These are phyloP conservation scores for Scaptomyza flava DNA, from an alignment of 2,888 invertebrate species.

Conservation along the genomic window DNA sequence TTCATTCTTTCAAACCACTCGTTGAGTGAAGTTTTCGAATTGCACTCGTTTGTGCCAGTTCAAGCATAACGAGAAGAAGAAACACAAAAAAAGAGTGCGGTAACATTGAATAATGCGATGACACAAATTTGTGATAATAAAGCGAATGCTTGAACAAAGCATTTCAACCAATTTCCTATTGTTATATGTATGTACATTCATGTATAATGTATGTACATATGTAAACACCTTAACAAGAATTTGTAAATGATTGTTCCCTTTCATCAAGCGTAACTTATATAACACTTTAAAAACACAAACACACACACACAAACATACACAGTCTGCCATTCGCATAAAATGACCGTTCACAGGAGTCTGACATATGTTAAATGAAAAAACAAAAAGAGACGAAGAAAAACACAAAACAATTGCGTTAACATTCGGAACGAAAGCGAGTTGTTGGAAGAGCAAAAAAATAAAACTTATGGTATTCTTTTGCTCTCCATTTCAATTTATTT, in stretches of 20 bases:
- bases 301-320: too few relatives aligned
- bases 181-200: too few relatives aligned
- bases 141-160: too few relatives aligned
- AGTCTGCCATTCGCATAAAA: constrained; percentile 15
- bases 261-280: neutral
- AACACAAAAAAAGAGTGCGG: too few relatives aligned
- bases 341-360: constrained; percentile 41
- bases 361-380: constrained; percentile 23
- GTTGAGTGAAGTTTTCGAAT: neutral
- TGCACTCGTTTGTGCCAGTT: too few relatives aligned
- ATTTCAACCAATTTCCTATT: too few relatives aligned
- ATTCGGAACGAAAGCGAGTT: constrained; percentile 39
- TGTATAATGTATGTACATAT: too few relatives aligned
- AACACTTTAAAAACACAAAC: neutral
- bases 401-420: constrained; percentile 18
- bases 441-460: constrained; percentile 47
- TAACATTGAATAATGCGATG: too few relatives aligned
- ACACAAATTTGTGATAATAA: too few relatives aligned
- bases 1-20: neutral
- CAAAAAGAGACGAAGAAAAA: neutral
- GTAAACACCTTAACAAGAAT: too few relatives aligned
- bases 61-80: too few relatives aligned
- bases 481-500: neutral
- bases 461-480: constrained; percentile 32
- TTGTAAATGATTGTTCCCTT: neutral